A percentile compares a stretch with the other conserved stretches of the same genome.
These are phyloP conservation scores for Marasmarcha lunaedactyla DNA, from an alignment of 2,888 invertebrate species.

Conservation along the genomic window DNA sequence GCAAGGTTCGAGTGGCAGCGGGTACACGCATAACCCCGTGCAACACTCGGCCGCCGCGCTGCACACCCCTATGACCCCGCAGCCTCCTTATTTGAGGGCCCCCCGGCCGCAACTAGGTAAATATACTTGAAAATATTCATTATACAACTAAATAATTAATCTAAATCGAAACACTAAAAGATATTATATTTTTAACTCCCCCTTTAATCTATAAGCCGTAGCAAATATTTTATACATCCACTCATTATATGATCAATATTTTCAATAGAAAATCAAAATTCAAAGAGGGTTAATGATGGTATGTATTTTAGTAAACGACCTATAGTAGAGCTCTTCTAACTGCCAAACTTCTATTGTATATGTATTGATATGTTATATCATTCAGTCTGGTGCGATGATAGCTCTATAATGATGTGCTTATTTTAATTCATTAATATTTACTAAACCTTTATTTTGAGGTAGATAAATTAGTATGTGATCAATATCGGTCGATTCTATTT, in stretches of 20 bases:
- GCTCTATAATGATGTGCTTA: slow-evolving; percentile 34
- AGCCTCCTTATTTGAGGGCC: slow-evolving; percentile 50
- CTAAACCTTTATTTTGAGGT: slow-evolving; percentile 37
- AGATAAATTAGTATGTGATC: slow-evolving; percentile 32
- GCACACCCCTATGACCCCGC: slow-evolving; percentile 68
- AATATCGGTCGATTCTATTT: slow-evolving; percentile 30
- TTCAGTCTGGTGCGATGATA: slow-evolving; percentile 37
- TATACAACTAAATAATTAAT: background rate
- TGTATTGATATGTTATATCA: slow-evolving; percentile 7
- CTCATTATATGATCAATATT: slow-evolving; percentile 1
- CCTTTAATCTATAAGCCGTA: too few species aligned
- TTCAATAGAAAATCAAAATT: slow-evolving; percentile 1
- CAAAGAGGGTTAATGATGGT: slow-evolving; percentile 5
- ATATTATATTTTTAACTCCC: background rate
- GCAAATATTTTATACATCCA: too few species aligned
- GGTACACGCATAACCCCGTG: slow-evolving; percentile 31
- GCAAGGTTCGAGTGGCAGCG: slow-evolving; percentile 52
- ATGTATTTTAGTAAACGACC: slow-evolving; percentile 6
- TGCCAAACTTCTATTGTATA: background rate
- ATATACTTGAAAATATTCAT: background rate
- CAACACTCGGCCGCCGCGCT: slow-evolving; percentile 68
- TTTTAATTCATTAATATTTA: slow-evolving; percentile 36
- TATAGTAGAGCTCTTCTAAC: background rate
- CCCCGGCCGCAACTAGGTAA: slow-evolving; percentile 59
- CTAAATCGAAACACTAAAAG: too few species aligned